Percentiles rank a stretch among this genome's conserved stretches.
These are phyloP conservation scores for Fistularia tabacaria DNA, from an alignment of 2,797 vertebrate species.

Conservation along the genomic window DNA sequence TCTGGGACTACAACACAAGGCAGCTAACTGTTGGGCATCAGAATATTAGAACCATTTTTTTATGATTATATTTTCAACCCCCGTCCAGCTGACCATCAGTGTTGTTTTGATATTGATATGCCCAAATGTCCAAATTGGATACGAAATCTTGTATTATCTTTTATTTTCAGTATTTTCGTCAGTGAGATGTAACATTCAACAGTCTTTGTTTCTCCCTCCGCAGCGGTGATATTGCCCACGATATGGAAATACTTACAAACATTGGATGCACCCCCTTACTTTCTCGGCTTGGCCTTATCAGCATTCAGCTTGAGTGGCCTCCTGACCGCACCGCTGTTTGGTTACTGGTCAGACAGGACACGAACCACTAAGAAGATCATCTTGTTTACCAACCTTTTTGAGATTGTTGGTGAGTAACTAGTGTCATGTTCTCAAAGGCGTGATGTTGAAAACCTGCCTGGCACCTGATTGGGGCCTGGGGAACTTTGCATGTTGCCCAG, in stretches of 20 bases:
- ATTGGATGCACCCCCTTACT: slow-evolving; percentile 77
- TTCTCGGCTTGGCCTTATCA: slow-evolving; percentile 79
- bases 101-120: too few relatives aligned
- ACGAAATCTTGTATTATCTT: too few relatives aligned
- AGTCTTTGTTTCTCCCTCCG: slow-evolving; percentile 25
- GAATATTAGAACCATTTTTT: too few relatives aligned
- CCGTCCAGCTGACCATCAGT: too few relatives aligned
- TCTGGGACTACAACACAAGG: too few relatives aligned
- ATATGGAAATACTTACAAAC: slow-evolving; percentile 83
- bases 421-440: neutral
- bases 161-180: neutral
- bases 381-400: slow-evolving; percentile 80
- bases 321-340: slow-evolving; percentile 78
- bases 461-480: too few relatives aligned
- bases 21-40: too few relatives aligned
- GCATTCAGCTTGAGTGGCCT: slow-evolving; percentile 84
- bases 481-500: too few relatives aligned
- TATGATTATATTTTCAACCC: too few relatives aligned
- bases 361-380: slow-evolving; percentile 78
- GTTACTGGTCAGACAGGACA: slow-evolving; percentile 78
- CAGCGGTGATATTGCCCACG: slow-evolving; percentile 85
- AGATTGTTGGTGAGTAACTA: slow-evolving; percentile 75
- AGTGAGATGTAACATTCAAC: neutral
- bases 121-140: too few relatives aligned
- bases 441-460: too few relatives aligned